These are phyloP conservation scores for Anagyrus pseudococci DNA, from an alignment of 2,888 invertebrate genomes.

Conservation along the genomic window DNA sequence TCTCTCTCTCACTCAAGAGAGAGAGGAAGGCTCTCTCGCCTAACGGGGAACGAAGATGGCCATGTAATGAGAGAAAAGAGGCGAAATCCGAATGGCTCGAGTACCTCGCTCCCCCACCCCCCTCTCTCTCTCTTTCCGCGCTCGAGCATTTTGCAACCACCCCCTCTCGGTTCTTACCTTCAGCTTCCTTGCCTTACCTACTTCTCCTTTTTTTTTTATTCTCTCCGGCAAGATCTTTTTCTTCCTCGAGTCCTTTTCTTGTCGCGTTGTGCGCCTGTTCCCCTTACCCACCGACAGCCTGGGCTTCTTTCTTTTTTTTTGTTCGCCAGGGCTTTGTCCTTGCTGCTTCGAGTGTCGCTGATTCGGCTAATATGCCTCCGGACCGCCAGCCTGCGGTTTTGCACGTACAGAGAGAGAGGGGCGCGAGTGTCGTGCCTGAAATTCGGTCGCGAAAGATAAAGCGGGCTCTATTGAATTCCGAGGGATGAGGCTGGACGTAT, in stretches of 20 bases:
- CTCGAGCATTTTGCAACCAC: too few relatives aligned
- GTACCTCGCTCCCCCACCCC: not conserved
- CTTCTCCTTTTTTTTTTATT: slow-evolving; percentile 1
- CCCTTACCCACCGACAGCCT: too few relatives aligned
- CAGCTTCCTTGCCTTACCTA: too few relatives aligned
- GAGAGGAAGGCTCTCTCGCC: too few relatives aligned
- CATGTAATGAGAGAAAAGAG: slow-evolving; percentile 33
- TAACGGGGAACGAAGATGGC: slow-evolving; percentile 26
- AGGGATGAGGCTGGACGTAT: too few relatives aligned
- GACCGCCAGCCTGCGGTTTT: not conserved
- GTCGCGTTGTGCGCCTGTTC: slow-evolving; percentile 8
- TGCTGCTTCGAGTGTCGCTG: slow-evolving; percentile 24
- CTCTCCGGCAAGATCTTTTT: slow-evolving; percentile 17
- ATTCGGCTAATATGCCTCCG: slow-evolving; percentile 35
- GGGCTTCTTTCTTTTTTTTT: not conserved
- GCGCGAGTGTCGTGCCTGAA: too few relatives aligned
- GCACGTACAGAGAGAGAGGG: too few relatives aligned
- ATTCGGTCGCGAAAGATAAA: not conserved
- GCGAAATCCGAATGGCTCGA: slow-evolving; percentile 29
- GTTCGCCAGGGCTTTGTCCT: not conserved
- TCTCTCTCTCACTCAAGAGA: slow-evolving; percentile 21
- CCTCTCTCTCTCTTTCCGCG: not conserved
- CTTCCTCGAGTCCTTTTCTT: slow-evolving; percentile 33
- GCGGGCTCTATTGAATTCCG: too few relatives aligned
- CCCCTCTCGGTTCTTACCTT: too few relatives aligned